Evolutionary conservation across 2,113 vertebrate genomes (phyloP), one percentile per base, ranked within the genome.

Genomic region (Pelecanus crispus): DNA sequence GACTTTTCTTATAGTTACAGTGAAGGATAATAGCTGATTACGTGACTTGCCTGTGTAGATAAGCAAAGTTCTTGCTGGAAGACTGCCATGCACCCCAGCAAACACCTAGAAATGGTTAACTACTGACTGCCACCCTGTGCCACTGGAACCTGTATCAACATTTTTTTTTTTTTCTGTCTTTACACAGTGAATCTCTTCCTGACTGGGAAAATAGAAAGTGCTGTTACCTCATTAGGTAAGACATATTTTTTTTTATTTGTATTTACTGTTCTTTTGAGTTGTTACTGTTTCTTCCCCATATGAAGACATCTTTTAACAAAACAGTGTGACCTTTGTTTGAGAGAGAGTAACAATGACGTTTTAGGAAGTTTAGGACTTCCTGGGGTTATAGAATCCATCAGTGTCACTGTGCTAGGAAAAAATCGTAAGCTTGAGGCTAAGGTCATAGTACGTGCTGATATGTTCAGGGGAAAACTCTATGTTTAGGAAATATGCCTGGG

Each of bases 111-210:
- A 81, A 62, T 36, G 86, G 68, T 77, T 66, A 75, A 71, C 40
- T 67, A 3, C 55, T 78, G 67, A n/a, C 77, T 88, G 90, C 40
- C 26, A 11, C 56, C 17, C 36, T 53, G 56, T 45, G 38, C 47
- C 1, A 0, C 36, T 74, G 22, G 32, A 92, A 59, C 72, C 49
- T 82, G 26, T 59, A 26, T 83, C 28, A 96, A 92, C 22, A 0
- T 74, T 78, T 5, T 91, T 91, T 74, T 78, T 5, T 91, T 91
- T 88, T 94, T 95, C 29, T 96, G 47, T 97, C 90, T 95, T 97
- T 96, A 72, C 90, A 66, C 97, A 98, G 98, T 98, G 96, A 98
- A 98, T 93, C 97, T 98, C 79, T 96, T 98, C 90, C 95, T 98
- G 91, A 97, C 97, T 2, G 98, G 98, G 84, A 98, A 97, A 86